Evolutionary conservation across 1,140 invertebrate genomes (phyloP).

Genomic region (Pristionchus pacificus): DNA sequence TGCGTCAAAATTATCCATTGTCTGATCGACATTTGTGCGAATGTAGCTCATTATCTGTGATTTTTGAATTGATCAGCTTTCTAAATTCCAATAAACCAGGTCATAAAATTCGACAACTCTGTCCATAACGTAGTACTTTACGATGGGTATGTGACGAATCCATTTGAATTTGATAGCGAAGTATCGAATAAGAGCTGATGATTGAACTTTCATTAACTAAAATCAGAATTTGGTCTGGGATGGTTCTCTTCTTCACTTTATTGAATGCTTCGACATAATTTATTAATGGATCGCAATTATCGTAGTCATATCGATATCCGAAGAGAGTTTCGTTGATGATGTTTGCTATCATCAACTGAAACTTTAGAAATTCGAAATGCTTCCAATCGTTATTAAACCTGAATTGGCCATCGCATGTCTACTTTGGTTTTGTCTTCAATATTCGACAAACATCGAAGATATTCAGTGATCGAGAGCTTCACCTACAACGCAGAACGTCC

Average conservation of each 20-base stretch:
- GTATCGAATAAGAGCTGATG: not conserved
- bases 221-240: no score
- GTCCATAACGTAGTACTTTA: not conserved
- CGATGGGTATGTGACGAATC: not conserved
- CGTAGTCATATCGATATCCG: not conserved
- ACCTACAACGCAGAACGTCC: not conserved
- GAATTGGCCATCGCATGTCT: not conserved
- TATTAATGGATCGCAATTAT: not conserved
- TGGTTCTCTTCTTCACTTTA: not conserved
- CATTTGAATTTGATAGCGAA: not conserved
- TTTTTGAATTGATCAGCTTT: not conserved
- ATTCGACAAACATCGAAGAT: not conserved
- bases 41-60: not conserved
- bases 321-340: not conserved
- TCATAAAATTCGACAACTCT: not conserved
- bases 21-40: not conserved
- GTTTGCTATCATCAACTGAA: not conserved
- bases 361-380: not conserved
- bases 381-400: not conserved
- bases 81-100: not conserved
- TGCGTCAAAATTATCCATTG: not conserved
- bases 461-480: not conserved
- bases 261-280: not conserved
- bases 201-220: not conserved
- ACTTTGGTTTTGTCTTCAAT: not conserved